Base-by-base conservation (phyloP, 2,113 vertebrate species). In the Nesoenas mayeri region DNA sequence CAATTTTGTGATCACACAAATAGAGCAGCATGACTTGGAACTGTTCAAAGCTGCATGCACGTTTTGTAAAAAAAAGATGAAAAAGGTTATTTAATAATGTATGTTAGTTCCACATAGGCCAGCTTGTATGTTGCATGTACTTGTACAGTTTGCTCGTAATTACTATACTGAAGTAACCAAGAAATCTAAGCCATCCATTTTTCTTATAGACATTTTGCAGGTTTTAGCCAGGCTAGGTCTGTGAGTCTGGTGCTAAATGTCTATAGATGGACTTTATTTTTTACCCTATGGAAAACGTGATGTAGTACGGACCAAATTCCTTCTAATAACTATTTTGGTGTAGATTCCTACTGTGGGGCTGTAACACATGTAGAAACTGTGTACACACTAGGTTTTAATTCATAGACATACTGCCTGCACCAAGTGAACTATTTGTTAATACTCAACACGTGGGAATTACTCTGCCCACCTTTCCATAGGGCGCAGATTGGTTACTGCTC, bases 141-240 rank as follows among this genome's bases (percentile, higher is more conserved):
- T 98, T 99, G 99, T 99, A 99, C 99, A 99, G 98, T 99, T 99
- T 99, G 99, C 99, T 99, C 97, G 99, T 99, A 99, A 98, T 98
- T 98, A 99, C 98, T 98, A 98, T 99, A 98, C 98, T 96, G 97
- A 99, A 98, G 98, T 99, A 99, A 98, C 97, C 98, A 98, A 99
- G 98, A 99, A 99, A 98, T 98, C 97, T 98, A 99, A 99, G 99
- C 99, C 99, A 99, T 99, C 99, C 98, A 98, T 99, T 98, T 98
- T 98, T 98, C 97, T 97, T 98, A 97, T 98, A 98, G 98, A 98
- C 98, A 98, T 99, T 98, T 97, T 98, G 97, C 98, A 97, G 98
- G 97, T 98, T 98, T 98, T 98, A 97, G 97, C 98, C 97, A 98
- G 97, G 97, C 97, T 98, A 97, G 79, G 71, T 98, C 97, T 97